A percentile compares a stretch with the other conserved stretches of the same genome.
Evolutionary conservation across 2,113 vertebrate species (phyloP).

Genomic region (Larimichthys polyactis): DNA sequence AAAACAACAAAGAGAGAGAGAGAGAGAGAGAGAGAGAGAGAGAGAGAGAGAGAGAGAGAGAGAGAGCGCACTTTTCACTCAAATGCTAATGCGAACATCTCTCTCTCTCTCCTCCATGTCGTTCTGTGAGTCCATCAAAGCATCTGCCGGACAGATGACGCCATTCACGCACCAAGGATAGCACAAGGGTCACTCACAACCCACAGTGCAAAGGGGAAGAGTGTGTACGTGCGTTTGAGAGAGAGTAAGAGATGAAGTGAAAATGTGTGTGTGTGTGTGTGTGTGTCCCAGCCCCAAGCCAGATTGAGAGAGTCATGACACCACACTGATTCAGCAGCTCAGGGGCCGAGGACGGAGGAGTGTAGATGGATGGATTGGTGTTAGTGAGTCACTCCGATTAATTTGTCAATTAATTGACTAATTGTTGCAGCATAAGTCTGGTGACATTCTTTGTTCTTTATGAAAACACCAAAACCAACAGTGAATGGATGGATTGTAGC

Average conservation of each 20-base stretch:
- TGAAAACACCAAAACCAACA: neutral
- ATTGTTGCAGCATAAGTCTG: no score
- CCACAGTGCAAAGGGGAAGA: slow-evolving; percentile 21
- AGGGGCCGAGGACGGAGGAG: slow-evolving; percentile 52
- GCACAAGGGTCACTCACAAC: slow-evolving; percentile 47
- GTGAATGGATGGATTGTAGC: neutral
- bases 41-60: slow-evolving; percentile 6
- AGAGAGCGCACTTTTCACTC: slow-evolving; percentile 43
- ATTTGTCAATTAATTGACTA: neutral
- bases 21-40: slow-evolving; percentile 1
- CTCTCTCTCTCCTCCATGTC: slow-evolving; percentile 27
- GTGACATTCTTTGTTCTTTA: neutral
- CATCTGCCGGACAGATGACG: slow-evolving; percentile 65
- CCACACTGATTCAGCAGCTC: slow-evolving; percentile 62
- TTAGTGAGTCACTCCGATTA: slow-evolving; percentile 33
- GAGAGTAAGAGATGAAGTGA: neutral
- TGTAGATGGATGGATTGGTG: slow-evolving; percentile 42
- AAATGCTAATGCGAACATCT: slow-evolving; percentile 59
- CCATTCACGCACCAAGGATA: slow-evolving; percentile 29
- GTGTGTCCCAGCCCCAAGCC: slow-evolving; percentile 6
- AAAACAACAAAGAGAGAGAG: slow-evolving; percentile 11
- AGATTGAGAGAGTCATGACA: slow-evolving; percentile 43
- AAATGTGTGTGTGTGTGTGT: neutral
- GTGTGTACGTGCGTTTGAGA: slow-evolving; percentile 12
- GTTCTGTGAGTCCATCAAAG: slow-evolving; percentile 59